Evolutionary conservation across 2,888 invertebrate species (phyloP).

Genomic region (Ceriagrion tenellum): DNA sequence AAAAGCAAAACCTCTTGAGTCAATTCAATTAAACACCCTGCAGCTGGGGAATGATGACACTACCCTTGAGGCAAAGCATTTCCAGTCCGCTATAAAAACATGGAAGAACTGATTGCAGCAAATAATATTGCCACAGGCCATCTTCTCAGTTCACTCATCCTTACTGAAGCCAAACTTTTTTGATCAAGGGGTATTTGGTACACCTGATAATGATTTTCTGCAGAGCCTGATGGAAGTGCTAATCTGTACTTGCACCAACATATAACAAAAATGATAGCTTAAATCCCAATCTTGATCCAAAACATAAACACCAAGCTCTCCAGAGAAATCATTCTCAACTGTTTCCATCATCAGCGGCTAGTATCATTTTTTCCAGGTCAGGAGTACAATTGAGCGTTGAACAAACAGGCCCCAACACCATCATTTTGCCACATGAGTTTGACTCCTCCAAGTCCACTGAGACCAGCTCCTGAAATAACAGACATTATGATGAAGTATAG

Average conservation of each 20-base stretch:
- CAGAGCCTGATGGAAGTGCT: neutral
- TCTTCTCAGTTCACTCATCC: neutral
- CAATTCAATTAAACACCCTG: neutral
- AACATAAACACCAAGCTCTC: neutral
- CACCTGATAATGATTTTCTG: neutral
- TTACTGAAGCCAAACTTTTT: too few relatives aligned
- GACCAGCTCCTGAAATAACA: conserved; percentile 49
- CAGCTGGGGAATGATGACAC: neutral
- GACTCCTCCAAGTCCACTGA: conserved; percentile 51
- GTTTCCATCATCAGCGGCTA: conserved; percentile 37
- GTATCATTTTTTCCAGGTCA: conserved; percentile 51
- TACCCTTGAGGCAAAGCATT: neutral
- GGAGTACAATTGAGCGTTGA: conserved; percentile 59
- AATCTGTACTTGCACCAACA: neutral
- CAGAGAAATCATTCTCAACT: neutral
- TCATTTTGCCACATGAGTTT: conserved; percentile 23
- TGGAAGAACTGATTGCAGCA: conserved; percentile 9
- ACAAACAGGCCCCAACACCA: conserved; percentile 38
- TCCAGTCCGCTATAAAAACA: neutral
- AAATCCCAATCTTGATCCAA: neutral
- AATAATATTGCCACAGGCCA: neutral
- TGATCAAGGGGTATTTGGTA: neutral
- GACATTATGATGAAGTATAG: neutral
- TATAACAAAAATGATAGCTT: neutral
- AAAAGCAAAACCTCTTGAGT: neutral